Base-by-base conservation (phyloP, 2,797 vertebrate species). In the Acrossocheilus wenchowensis region DNA sequence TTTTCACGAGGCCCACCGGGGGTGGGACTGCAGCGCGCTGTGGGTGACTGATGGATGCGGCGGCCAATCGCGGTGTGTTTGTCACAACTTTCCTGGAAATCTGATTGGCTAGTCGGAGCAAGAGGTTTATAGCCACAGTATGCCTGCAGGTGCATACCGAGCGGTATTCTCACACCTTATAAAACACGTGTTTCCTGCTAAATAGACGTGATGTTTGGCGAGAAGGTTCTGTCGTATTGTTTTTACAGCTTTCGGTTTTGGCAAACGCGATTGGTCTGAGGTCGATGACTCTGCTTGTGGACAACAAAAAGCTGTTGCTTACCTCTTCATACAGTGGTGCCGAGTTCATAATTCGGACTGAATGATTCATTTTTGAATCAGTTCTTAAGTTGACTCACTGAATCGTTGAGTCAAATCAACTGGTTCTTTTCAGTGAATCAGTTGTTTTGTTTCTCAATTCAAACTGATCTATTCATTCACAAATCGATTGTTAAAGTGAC, bases 31-130 rank as follows among this genome's bases (percentile, higher is more conserved):
- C 62, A 12, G 6, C 5, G 6, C 3, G 11, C 19, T 30, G 30
- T 7, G 8, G 82, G 77, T 73, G 78, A 75, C 71, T 41, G 78
- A 86, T 30, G 62, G 57, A 60, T 17, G 68, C 12, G 11, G 41
- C 5, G 34, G 54, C 85, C 85, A 81, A 52, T 86, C 15, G 0
- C 2, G 0, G 23, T 19, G 15, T 41, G 34, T 66, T 81, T 80
- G 75, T 60, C 6, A 9, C 41, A 41, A 14, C 26, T 81, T 81
- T 48, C 21, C 2, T 19, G 41, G 30, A 6, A 74, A 50, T 77
- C 72, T 50, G 30, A 78, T 89, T 87, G 93, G 92, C 93, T 26
- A 21, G 11, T 80, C 19, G 0, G 36, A 48, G 39, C 17, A 41
- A 34, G 50, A n/a, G 30, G 78, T 81, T 73, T 73, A 72, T 74